A percentile compares a stretch with the other conserved stretches of the same genome.
Evolutionary conservation across 2,888 invertebrate genomes (phyloP).

Genomic region (Urechis unicinctus): DNA sequence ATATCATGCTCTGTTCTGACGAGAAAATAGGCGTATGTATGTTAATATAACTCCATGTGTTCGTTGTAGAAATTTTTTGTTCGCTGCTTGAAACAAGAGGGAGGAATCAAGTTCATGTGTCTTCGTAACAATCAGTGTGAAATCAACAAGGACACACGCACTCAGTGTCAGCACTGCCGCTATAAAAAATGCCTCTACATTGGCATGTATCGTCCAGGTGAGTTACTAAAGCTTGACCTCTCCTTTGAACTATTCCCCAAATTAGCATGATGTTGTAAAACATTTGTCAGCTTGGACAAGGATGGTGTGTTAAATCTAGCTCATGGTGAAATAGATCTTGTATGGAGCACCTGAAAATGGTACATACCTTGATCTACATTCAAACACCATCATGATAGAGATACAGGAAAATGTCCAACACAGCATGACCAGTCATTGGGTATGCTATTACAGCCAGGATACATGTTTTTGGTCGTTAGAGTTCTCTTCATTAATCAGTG

Average conservation of each 20-base stretch:
- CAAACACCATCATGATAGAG: no score
- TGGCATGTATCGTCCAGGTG: slow-evolving; percentile 47
- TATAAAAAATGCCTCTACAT: slow-evolving; percentile 44
- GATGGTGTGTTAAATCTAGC: neutral
- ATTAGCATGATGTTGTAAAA: no score
- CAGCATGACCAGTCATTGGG: no score
- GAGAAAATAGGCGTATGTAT: neutral
- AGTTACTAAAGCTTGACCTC: slow-evolving; percentile 1
- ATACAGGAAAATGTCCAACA: no score
- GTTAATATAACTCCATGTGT: neutral
- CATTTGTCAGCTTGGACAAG: neutral
- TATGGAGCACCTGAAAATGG: no score
- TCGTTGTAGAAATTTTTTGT: slow-evolving; percentile 48
- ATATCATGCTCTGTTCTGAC: no score
- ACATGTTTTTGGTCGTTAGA: no score
- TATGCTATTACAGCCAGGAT: no score
- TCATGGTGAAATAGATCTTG: no score
- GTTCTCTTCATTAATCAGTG: no score
- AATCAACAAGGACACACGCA: slow-evolving; percentile 44
- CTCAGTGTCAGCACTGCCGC: slow-evolving; percentile 47
- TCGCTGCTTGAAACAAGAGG: slow-evolving; percentile 40
- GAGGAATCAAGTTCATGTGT: slow-evolving; percentile 37
- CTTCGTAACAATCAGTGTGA: slow-evolving; percentile 33
- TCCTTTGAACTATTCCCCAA: neutral
- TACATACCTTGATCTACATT: no score